Conservation (phyloP, 1,140 invertebrate genomes). For the Phortica variegata region DNA sequence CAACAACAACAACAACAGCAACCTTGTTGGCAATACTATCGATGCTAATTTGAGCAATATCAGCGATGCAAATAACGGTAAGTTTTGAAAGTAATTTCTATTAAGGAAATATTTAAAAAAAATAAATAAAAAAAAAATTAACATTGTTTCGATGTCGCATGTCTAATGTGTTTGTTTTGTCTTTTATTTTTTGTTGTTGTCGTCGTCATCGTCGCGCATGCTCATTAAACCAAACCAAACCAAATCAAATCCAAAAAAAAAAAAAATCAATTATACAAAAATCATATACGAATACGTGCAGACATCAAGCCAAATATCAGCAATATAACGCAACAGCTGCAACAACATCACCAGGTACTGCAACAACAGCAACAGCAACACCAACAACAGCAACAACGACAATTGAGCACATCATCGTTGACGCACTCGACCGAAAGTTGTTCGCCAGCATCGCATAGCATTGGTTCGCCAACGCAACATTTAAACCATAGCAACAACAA, state of each 20-base stretch:
- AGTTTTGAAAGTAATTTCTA: constrained; percentile 14
- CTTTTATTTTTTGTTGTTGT: too few relatives aligned
- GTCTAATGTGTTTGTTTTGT: constrained; percentile 44
- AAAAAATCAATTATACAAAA: too few relatives aligned
- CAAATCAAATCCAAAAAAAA: not conserved
- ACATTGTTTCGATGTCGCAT: too few relatives aligned
- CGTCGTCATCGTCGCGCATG: too few relatives aligned
- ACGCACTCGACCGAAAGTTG: constrained; percentile 9
- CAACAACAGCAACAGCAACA: constrained; percentile 22
- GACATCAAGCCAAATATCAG: constrained; percentile 23
- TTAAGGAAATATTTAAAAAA: too few relatives aligned
- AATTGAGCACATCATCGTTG: constrained; percentile 20
- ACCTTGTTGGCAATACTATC: constrained; percentile 17
- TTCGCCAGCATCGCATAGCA: constrained; percentile 8
- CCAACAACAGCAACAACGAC: constrained; percentile 25
- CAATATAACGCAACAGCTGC: constrained; percentile 9
- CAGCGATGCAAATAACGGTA: constrained; percentile 29
- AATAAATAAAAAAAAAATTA: too few relatives aligned
- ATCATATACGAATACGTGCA: too few relatives aligned
- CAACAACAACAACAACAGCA: constrained; percentile 14
- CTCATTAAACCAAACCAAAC: too few relatives aligned
- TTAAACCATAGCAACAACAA: not conserved
- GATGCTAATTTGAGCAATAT: constrained; percentile 13
- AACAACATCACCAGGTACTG: constrained; percentile 22
- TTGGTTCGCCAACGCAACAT: constrained; percentile 5